phyloP scores from a whole-genome alignment of 2,888 invertebrate genomes.

The Byasa hedistus region DNA sequence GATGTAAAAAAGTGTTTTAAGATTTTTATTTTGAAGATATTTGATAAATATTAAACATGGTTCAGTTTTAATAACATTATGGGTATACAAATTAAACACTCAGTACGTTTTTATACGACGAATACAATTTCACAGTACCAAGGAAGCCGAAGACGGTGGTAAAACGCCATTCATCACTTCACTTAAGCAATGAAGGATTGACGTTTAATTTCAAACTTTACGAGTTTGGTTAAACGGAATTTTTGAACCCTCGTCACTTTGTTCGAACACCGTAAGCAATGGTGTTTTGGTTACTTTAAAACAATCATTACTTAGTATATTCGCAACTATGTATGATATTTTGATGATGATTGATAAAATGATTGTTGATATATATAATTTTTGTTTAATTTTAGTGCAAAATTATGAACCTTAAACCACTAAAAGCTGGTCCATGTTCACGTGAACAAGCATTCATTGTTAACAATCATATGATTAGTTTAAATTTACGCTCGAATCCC shows the following conservation, averaged over 20 bases:
- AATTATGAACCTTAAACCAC: too few relatives aligned
- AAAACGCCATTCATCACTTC: slow-evolving; percentile 19
- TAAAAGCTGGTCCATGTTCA: too few relatives aligned
- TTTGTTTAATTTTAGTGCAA: too few relatives aligned
- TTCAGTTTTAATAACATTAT: too few relatives aligned
- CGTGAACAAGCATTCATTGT: too few relatives aligned
- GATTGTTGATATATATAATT: too few relatives aligned
- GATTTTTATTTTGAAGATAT: neutral
- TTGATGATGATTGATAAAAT: too few relatives aligned
- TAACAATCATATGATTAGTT: too few relatives aligned
- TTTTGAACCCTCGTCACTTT: slow-evolving; percentile 17
- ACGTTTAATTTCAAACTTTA: slow-evolving; percentile 28
- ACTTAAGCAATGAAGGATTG: slow-evolving; percentile 19
- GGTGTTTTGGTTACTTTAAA: neutral
- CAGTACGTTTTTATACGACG: neutral
- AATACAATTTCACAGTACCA: neutral
- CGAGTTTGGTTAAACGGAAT: slow-evolving; percentile 12
- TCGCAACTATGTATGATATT: too few relatives aligned
- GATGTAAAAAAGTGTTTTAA: neutral
- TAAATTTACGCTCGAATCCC: too few relatives aligned
- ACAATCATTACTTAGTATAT: neutral
- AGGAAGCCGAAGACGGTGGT: slow-evolving; percentile 12
- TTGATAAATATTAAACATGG: too few relatives aligned
- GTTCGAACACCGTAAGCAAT: neutral
- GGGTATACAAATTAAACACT: neutral